A percentile compares a stretch with the other conserved stretches of the same genome.
Conservation (phyloP, 2,797 vertebrate species). For the Cynopterus sphinx region DNA sequence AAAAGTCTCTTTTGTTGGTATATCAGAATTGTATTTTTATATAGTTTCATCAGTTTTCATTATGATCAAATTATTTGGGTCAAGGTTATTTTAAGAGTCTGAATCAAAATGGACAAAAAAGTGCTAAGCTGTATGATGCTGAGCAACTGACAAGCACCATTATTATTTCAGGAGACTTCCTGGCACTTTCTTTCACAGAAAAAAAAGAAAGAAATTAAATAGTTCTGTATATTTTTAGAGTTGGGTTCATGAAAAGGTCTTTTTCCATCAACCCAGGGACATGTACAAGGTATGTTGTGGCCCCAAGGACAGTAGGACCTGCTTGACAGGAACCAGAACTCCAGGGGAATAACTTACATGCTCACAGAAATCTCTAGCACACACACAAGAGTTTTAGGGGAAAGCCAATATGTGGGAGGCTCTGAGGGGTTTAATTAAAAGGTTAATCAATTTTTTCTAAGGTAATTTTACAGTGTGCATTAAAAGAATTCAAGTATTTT, state of each 20-base stretch:
- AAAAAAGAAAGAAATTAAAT: background rate
- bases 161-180: background rate
- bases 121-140: background rate
- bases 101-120: constrained; percentile 18
- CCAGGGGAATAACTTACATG: background rate
- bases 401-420: background rate
- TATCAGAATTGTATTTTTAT: background rate
- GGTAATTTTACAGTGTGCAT: background rate
- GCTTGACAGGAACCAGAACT: background rate
- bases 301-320: background rate
- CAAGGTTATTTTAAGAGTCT: constrained; percentile 17
- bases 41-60: background rate
- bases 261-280: background rate
- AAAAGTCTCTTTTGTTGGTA: background rate
- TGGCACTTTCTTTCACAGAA: background rate
- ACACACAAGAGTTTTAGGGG: background rate
- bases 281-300: background rate
- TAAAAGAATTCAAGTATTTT: constrained; percentile 37
- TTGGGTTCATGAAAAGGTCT: background rate
- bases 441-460: background rate
- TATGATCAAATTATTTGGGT: constrained; percentile 17
- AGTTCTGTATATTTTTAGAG: constrained; percentile 4
- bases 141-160: background rate
- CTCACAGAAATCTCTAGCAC: background rate
- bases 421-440: constrained; percentile 52